Percentiles rank a stretch among this genome's conserved stretches.
These are phyloP conservation scores for Archivesica marissinica DNA, from an alignment of 1,140 invertebrate species.

Conservation along the genomic window DNA sequence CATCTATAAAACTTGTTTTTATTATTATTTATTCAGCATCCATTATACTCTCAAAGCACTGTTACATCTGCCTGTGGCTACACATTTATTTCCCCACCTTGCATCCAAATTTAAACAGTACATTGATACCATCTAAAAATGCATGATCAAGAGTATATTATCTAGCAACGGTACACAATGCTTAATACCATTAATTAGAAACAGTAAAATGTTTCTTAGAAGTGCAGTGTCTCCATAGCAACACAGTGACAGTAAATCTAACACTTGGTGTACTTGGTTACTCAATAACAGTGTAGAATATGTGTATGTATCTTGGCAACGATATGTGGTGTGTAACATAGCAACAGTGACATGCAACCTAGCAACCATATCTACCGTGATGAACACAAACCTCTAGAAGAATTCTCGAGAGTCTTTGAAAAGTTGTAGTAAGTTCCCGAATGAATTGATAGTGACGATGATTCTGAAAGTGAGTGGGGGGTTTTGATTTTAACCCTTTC, in stretches of 20 bases:
- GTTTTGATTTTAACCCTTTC: no score
- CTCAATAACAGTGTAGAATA: neutral
- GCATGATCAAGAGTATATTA: no score
- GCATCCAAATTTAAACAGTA: no score
- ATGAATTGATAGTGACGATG: constrained; percentile 69
- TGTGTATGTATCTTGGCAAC: neutral
- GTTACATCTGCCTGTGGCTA: no score
- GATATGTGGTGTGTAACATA: neutral
- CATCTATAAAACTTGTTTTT: no score
- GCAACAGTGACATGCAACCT: neutral
- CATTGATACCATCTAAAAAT: no score
- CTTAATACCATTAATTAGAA: no score
- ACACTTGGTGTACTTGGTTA: neutral
- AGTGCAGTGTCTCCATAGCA: neutral
- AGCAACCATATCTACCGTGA: constrained; percentile 11
- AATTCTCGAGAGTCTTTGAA: constrained; percentile 34
- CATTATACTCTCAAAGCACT: no score
- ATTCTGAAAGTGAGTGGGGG: constrained; percentile 69
- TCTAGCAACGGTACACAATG: neutral
- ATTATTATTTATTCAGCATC: no score
- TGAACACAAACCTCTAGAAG: constrained; percentile 47
- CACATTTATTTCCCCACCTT: no score
- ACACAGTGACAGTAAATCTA: neutral
- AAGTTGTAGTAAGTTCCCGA: constrained; percentile 61
- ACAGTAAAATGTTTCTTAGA: no score